Evolutionary conservation across 2,888 invertebrate species (phyloP).

Genomic region (Periphyllus acericola): DNA sequence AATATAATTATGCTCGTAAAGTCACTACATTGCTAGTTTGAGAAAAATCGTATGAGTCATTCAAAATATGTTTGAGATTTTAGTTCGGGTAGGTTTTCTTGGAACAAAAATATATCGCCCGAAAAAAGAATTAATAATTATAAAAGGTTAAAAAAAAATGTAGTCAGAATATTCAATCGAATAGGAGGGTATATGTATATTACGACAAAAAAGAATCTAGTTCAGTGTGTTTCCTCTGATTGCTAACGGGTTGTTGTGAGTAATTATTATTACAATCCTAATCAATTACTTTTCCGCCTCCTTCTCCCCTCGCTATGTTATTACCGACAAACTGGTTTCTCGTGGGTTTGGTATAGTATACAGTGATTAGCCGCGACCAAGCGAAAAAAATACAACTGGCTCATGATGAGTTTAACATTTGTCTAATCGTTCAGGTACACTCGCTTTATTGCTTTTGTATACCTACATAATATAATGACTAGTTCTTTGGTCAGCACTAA

Average conservation of each 20-base stretch:
- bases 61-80: neutral
- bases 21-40: neutral
- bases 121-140: neutral
- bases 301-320: neutral
- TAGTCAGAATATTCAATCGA: neutral
- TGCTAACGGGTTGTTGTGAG: conserved; percentile 26
- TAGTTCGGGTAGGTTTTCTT: neutral
- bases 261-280: conserved; percentile 38
- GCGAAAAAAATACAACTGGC: conserved; percentile 14
- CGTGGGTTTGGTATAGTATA: neutral
- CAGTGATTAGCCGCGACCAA: conserved; percentile 34
- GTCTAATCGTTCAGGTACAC: conserved; percentile 13
- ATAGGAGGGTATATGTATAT: too few relatives aligned
- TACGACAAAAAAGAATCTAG: conserved; percentile 33
- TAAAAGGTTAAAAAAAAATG: neutral
- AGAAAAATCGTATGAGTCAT: neutral
- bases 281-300: conserved; percentile 46
- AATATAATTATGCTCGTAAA: neutral
- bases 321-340: conserved; percentile 30
- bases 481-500: neutral
- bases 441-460: neutral
- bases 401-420: conserved; percentile 25
- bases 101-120: neutral
- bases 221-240: conserved; percentile 31
- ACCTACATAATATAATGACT: neutral